Conservation (phyloP, 1,140 invertebrate genomes). For the Aphelenchoides besseyi region DNA sequence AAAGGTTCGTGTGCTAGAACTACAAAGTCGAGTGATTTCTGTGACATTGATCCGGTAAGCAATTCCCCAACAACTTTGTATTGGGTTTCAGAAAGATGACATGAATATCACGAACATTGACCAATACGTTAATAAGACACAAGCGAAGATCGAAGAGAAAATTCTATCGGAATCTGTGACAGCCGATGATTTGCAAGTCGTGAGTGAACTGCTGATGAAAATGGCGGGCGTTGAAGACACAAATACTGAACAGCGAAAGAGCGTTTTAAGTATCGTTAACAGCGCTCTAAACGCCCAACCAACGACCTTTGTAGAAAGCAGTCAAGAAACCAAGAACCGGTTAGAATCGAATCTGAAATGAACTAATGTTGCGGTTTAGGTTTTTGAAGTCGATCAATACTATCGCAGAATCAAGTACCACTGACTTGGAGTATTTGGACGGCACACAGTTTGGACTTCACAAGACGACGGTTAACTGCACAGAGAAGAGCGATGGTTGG, state of each 20-base stretch:
- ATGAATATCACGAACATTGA: background rate
- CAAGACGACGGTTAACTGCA: background rate
- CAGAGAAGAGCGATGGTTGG: background rate
- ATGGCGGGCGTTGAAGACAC: background rate
- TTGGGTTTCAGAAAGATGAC: background rate
- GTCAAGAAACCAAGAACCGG: background rate
- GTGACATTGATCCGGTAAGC: too few species aligned
- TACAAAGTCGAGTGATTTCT: too few species aligned
- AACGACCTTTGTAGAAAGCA: background rate
- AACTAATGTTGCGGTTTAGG: too few species aligned
- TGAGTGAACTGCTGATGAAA: background rate
- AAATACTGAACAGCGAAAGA: conserved; percentile 5
- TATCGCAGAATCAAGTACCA: background rate
- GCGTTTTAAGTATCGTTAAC: background rate
- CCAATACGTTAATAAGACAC: background rate
- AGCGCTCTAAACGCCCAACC: background rate
- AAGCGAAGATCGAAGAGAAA: background rate
- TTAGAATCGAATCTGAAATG: background rate
- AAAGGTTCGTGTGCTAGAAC: too few species aligned
- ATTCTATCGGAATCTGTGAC: background rate
- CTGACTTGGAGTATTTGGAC: background rate
- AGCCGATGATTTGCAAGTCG: background rate
- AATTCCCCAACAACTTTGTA: too few species aligned
- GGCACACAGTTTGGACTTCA: background rate
- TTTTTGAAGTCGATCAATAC: background rate